Base-by-base conservation (phyloP, 1,140 invertebrate genomes). In the Teleopsis dalmanni region DNA sequence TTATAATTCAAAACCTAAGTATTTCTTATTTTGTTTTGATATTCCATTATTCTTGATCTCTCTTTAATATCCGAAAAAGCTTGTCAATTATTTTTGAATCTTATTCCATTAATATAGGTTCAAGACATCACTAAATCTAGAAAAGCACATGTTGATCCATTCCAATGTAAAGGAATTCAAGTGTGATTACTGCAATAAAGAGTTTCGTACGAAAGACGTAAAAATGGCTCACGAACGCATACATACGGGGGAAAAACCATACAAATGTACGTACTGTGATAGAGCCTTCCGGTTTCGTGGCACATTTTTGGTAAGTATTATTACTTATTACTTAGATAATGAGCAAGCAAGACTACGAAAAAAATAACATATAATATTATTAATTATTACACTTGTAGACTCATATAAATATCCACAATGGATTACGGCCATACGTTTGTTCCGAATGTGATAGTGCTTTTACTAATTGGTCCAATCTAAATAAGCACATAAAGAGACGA, bases 221-320 rank as follows among this genome's bases (percentile, higher is more conserved):
- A 44, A 43, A 13, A 16, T 23, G 7, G 23, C 51, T 0, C 51
- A 52, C 21, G 46, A 48, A 22, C 33, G 51, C 3, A 37, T 44
- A 25, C 51, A 52, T n/a, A 52, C 51, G 16, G 51, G 51, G 2
- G 51, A 52, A 36, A 44, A 38, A 27, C 51, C 51, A 7, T 52
- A 31, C 16, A 14, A 37, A 27, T 52, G 51, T 29, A 23, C 8
- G 7, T 26, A 37, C 5, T 52, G 51, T 27, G 33, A 37, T 18
- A 35, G 41, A 36, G 19, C 26, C 25, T 52, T 48, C 21, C 38
- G 51, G 14, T 52, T 52, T 40, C 45, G 45, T 5, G 48, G 51
- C 19, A 31, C 38, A 3, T 43, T 48, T 8, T 34, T 48, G 47
- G 47, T 48, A 25, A 13, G 37, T 22, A 33, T 11, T 19, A 37